Percentiles rank a stretch among this genome's conserved stretches.
These are phyloP conservation scores for Parus major DNA, from an alignment of 2,113 vertebrate genomes.

Conservation along the genomic window DNA sequence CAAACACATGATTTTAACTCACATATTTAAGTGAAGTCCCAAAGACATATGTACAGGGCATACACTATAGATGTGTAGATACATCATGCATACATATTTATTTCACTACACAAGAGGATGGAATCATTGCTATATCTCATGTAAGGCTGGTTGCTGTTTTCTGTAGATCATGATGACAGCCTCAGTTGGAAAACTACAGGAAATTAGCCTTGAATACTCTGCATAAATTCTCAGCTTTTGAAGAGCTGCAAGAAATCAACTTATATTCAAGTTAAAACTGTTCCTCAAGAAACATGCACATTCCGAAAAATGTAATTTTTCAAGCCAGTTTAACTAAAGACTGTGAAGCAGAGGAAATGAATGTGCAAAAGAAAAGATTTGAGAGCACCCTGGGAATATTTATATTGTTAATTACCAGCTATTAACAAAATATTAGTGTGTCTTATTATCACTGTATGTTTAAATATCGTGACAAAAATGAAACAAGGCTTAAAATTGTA, in stretches of 20 bases:
- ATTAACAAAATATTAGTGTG: not conserved
- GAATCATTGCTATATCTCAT: not conserved
- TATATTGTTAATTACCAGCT: not conserved
- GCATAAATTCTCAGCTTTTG: not conserved
- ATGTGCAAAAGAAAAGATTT: not conserved
- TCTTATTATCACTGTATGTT: not conserved
- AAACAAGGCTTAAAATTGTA: not conserved
- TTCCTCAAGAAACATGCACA: not conserved
- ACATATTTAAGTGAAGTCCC: not conserved
- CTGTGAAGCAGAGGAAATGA: not conserved
- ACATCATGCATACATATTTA: not conserved
- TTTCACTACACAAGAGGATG: not conserved
- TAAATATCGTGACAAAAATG: not conserved
- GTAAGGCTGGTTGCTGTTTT: not conserved
- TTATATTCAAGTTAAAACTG: not conserved
- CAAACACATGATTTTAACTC: not conserved
- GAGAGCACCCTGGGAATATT: not conserved
- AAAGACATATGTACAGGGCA: not conserved
- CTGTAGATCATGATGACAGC: not conserved
- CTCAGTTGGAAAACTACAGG: conserved; percentile 1
- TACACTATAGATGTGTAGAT: not conserved
- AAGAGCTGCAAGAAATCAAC: conserved; percentile 2
- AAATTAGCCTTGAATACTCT: not conserved
- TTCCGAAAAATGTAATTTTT: not conserved
- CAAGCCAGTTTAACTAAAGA: not conserved